Evolutionary conservation across 2,113 vertebrate genomes (phyloP), one percentile per base, ranked within the genome.

Genomic region (Nyctibius bracteatus): DNA sequence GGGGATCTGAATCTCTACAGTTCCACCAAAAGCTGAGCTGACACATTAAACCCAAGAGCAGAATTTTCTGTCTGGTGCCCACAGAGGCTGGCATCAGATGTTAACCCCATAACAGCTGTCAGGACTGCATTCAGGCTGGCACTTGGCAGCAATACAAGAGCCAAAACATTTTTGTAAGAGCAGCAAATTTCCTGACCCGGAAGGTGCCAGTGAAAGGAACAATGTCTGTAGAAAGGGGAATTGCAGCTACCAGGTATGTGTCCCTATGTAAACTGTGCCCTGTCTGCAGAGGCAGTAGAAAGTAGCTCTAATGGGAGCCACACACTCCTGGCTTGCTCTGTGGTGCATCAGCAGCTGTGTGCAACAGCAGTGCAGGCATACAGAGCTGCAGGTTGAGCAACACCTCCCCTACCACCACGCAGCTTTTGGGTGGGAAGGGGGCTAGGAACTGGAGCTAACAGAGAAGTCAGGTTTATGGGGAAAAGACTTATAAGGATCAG

Each of bases 21-120:
- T 47, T 91, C 51, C 54, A 92, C 70, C 63, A 86, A 89, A 96
- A 93, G 51, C 65, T 89, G 66, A 91, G 61, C 70, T 82, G 72
- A 78, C 73, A 44, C 8, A 10, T 66, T 65, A 88, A 90, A 92
- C 51, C 74, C 81, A 93, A 81, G n/a, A 81, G 88, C 78, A 89
- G 52, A 85, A 85, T 77, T 88, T 82, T 78, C 65, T 91, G 79
- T 77, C 41, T 90, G 47, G 37, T 89, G 82, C 88, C 79, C 85
- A 77, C 33, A 75, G 73, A 92, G 33, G 72, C 59, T 68, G 80
- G 68, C 81, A 89, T 92, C 77, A 47, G 72, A 77, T 33, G 31
- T 84, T 91, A 93, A 95, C 80, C 43, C 83, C 2, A 0, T 43
- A 67, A 84, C 28, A 68, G n/a, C 77, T n/a, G 39, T 70, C 35